phyloP scores from a whole-genome alignment of 2,888 invertebrate genomes.

The Oxytorus armatus region DNA sequence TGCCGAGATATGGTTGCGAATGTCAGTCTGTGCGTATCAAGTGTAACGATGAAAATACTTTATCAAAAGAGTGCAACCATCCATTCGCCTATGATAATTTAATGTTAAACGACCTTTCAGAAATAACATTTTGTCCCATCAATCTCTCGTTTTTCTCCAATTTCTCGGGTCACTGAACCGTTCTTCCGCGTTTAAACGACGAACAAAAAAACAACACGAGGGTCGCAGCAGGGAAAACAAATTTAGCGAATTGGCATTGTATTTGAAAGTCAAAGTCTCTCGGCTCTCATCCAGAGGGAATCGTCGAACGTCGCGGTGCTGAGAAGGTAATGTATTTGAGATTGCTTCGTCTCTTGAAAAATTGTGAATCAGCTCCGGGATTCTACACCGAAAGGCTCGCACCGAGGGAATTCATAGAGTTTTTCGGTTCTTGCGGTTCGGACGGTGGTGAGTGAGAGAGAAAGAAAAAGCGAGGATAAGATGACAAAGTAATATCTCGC shows the following conservation, averaged over 20 bases:
- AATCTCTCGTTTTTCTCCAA: too few species aligned
- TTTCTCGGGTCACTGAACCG: neutral
- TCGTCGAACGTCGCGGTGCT: neutral
- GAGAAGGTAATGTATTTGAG: slow-evolving; percentile 45
- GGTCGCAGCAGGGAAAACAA: neutral
- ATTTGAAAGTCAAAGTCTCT: slow-evolving; percentile 31
- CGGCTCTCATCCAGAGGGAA: slow-evolving; percentile 8
- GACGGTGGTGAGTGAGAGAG: neutral
- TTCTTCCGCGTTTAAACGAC: neutral
- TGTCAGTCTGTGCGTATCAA: too few species aligned
- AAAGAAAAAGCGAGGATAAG: slow-evolving; percentile 7
- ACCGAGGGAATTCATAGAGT: slow-evolving; percentile 1
- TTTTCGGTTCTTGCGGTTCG: slow-evolving; percentile 4
- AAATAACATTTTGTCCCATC: too few species aligned
- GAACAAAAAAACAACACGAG: neutral
- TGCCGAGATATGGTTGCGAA: too few species aligned
- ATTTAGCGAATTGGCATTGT: slow-evolving; percentile 2
- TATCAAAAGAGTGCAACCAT: too few species aligned
- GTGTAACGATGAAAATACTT: too few species aligned
- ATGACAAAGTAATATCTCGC: slow-evolving; percentile 33
- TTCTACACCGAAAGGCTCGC: neutral
- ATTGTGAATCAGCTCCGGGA: slow-evolving; percentile 12
- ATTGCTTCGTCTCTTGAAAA: slow-evolving; percentile 36
- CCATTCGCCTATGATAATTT: too few species aligned
- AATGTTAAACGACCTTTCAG: too few species aligned